phyloP scores from a whole-genome alignment of 2,888 invertebrate species.

The Seira ritae region DNA sequence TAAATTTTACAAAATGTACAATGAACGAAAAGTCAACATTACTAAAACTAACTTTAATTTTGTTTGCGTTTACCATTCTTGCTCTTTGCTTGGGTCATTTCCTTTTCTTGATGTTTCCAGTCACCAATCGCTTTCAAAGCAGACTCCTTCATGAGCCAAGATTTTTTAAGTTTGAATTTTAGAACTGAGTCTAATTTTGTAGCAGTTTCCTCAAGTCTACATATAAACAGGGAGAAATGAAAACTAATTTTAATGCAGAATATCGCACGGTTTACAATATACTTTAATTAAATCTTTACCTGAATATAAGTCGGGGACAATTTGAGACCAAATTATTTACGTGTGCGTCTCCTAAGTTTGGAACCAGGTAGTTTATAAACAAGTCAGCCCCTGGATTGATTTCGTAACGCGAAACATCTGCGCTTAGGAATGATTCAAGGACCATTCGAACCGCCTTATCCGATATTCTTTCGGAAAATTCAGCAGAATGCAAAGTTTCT shows the following conservation, averaged over 20 bases:
- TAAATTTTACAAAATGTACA: too few relatives aligned
- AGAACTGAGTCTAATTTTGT: slow-evolving; percentile 13
- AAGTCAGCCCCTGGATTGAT: background rate
- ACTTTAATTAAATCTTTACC: too few relatives aligned
- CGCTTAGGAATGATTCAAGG: slow-evolving; percentile 37
- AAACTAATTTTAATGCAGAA: too few relatives aligned
- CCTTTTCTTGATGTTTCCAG: background rate
- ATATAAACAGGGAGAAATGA: too few relatives aligned
- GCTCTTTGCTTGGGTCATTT: too few relatives aligned
- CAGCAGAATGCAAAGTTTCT: slow-evolving; percentile 14
- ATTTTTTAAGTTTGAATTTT: slow-evolving; percentile 34
- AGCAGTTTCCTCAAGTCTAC: too few relatives aligned
- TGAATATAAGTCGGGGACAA: background rate
- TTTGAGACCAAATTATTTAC: too few relatives aligned
- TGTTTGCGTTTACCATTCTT: too few relatives aligned
- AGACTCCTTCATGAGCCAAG: slow-evolving; percentile 30
- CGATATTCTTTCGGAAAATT: slow-evolving; percentile 34
- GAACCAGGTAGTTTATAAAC: slow-evolving; percentile 26
- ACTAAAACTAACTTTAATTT: too few relatives aligned
- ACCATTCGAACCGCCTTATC: slow-evolving; percentile 51
- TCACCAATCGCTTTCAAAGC: slow-evolving; percentile 28
- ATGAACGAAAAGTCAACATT: too few relatives aligned
- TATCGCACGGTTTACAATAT: too few relatives aligned
- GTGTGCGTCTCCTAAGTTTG: background rate
- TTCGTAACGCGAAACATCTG: slow-evolving; percentile 32